Evolutionary conservation across 1,140 invertebrate species (phyloP).

Genomic region (Homalodisca vitripennis): DNA sequence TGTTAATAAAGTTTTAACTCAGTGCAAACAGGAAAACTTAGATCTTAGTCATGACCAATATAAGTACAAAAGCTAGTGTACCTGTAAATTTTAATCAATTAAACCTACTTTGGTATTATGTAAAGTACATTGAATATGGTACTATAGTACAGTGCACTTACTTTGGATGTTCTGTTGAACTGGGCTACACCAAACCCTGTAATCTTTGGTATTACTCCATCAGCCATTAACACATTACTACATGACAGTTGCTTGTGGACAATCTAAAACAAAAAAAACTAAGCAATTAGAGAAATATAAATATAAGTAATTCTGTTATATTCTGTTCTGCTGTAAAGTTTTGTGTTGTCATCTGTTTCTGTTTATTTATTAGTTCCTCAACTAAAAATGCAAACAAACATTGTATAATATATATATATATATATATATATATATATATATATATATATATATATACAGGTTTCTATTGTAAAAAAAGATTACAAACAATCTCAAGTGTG

Average conservation of each 20-base stretch:
- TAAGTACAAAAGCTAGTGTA: no score
- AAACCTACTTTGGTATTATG: no score
- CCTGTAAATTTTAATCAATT: no score
- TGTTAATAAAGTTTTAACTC: no score
- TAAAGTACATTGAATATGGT: no score
- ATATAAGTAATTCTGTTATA: neutral
- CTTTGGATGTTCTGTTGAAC: conserved; percentile 44
- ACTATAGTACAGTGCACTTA: no score
- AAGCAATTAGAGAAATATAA: conserved; percentile 38
- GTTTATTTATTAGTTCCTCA: neutral
- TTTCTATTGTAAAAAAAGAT: neutral
- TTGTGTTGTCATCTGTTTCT: neutral
- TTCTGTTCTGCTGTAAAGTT: neutral
- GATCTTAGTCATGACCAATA: no score
- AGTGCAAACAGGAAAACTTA: no score
- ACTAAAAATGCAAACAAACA: neutral
- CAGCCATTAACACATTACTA: conserved; percentile 63
- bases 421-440: neutral
- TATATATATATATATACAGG: neutral
- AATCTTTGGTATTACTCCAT: conserved; percentile 65
- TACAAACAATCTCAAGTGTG: no score
- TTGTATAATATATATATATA: neutral
- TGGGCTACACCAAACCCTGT: conserved; percentile 67
- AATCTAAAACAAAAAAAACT: conserved; percentile 46
- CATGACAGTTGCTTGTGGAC: conserved; percentile 69